Base-by-base conservation (phyloP, 30 jellyfish, hydroid and myxozoan species). In the Pelagia noctiluca region DNA sequence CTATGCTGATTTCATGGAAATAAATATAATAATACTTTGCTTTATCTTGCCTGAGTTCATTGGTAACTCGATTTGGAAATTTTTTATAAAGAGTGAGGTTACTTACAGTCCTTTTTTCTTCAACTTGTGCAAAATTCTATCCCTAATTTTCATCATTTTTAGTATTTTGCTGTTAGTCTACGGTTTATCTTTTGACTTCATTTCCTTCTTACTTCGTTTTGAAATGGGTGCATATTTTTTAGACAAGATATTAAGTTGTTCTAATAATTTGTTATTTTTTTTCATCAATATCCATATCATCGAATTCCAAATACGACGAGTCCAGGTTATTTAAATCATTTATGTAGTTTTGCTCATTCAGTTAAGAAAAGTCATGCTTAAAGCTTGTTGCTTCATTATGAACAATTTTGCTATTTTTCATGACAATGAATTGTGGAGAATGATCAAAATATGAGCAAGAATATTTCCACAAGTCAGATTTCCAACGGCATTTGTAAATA, bases 141-240 rank as follows among this genome's bases (percentile, higher is more conserved):
- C 88, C 28, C 88, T 48, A 19, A 76, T 76, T 29, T 30, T 31
- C 88, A 54, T 76, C 88, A 76, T 50, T 74, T 54, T 60, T n/a
- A n/a, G n/a, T n/a, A n/a, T n/a, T n/a, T n/a, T n/a, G n/a, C n/a
- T n/a, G n/a, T n/a, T n/a, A n/a, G n/a, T 60, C 72, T 24, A 60
- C 21, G 72, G 72, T 24, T 60, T 60, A 26, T 60, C 22, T 26
- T 60, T 76, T 30, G 33, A 54, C 37, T 76, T 52, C 29, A 32
- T 76, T 52, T 76, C 88, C 50, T 53, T 49, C 30, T 35, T 52
- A 23, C 28, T 76, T 22, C 62, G 35, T 28, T 57, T 76, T 53
- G 5, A 50, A 54, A 76, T 28, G 10, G 88, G 78, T 50, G 78
- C 78, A 76, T 60, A 78, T 50, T 76, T 50, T 10, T 36, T 76